phyloP scores from a whole-genome alignment of 2,113 vertebrate genomes.

The Elachura formosa region DNA sequence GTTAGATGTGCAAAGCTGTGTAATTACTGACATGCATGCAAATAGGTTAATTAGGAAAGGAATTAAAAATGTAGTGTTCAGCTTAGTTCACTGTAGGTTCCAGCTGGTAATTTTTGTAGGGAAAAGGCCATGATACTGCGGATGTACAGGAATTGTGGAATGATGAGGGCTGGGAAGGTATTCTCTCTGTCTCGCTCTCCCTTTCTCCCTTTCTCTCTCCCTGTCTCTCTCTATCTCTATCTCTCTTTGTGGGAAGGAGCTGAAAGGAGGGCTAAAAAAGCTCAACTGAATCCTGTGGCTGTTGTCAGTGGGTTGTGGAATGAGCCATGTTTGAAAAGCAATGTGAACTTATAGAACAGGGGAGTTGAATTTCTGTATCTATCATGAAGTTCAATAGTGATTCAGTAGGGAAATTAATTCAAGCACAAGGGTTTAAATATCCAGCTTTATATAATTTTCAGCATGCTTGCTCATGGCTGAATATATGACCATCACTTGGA shows the following conservation, averaged over 20 bases:
- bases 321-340: neutral
- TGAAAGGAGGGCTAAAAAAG: neutral
- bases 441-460: neutral
- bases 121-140: neutral
- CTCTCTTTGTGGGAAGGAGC: neutral
- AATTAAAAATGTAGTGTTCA: neutral
- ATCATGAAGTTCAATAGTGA: neutral
- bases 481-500: neutral
- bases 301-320: neutral
- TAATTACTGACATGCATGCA: neutral
- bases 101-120: neutral
- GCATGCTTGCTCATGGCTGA: neutral
- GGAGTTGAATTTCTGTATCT: neutral
- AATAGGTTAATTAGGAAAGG: constrained; percentile 38
- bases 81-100: neutral
- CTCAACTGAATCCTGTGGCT: neutral
- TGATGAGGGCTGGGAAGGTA: neutral
- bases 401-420: neutral
- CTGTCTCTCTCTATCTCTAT: no score
- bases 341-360: fast-evolving
- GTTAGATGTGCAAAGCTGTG: neutral
- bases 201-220: neutral
- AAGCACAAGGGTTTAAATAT: neutral
- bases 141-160: neutral
- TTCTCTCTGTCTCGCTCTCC: no score